A percentile compares a stretch with the other conserved stretches of the same genome.
Conservation (phyloP, 2,888 invertebrate species). For the Oxycera nigricornis region DNA sequence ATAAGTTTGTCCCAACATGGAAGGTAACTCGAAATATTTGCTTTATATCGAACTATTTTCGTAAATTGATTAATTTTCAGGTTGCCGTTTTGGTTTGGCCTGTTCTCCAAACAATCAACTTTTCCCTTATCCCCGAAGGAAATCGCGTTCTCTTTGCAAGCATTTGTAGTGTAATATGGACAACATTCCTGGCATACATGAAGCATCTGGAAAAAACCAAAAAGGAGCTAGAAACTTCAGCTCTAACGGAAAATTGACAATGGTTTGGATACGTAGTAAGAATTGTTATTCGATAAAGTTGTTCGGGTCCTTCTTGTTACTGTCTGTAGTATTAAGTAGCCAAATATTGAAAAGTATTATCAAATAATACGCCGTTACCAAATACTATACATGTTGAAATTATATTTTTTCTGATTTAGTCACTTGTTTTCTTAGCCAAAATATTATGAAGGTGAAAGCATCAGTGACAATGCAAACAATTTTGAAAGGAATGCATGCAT, state of each 20-base stretch:
- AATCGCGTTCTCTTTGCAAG: conserved; percentile 78
- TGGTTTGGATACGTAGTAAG: not conserved
- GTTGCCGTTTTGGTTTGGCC: conserved; percentile 74
- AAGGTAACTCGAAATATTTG: conserved; percentile 52
- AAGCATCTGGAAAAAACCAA: conserved; percentile 63
- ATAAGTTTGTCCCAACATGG: conserved; percentile 77
- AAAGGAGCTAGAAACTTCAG: not conserved
- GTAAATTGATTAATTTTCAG: conserved; percentile 48
- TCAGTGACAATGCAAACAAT: too few species aligned
- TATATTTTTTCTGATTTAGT: too few species aligned
- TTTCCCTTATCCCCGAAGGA: conserved; percentile 73
- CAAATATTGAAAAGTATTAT: not conserved
- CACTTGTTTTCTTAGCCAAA: too few species aligned
- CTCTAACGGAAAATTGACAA: not conserved
- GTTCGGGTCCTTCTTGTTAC: too few species aligned
- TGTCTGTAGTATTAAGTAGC: conserved; percentile 1
- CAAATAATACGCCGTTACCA: not conserved
- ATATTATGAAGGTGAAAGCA: too few species aligned
- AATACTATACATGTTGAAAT: too few species aligned
- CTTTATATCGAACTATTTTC: not conserved
- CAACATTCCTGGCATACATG: conserved; percentile 78
- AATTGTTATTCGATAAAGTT: too few species aligned
- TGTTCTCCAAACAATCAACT: conserved; percentile 75
- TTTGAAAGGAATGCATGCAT: too few species aligned
- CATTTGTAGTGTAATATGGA: conserved; percentile 77